These are phyloP conservation scores for Leptogaster cylindrica DNA, from an alignment of 2,888 invertebrate species.

Conservation along the genomic window DNA sequence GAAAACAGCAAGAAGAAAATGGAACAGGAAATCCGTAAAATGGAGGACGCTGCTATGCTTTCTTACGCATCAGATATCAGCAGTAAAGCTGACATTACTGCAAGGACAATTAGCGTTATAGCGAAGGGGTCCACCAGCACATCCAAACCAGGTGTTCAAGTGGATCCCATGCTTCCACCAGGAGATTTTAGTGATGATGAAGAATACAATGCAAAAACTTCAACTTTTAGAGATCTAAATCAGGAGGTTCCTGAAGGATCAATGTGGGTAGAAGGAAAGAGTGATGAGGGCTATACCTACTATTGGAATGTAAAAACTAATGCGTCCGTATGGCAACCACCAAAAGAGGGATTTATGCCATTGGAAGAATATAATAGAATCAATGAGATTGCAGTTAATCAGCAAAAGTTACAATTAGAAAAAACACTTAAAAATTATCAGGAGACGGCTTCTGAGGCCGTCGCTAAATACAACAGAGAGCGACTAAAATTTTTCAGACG, in stretches of 20 bases:
- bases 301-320: slow-evolving; percentile 87
- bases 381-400: slow-evolving; percentile 63
- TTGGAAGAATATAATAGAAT: slow-evolving; percentile 69
- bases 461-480: slow-evolving; percentile 61
- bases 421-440: slow-evolving; percentile 61
- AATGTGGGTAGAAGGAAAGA: slow-evolving; percentile 81
- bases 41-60: slow-evolving; percentile 89
- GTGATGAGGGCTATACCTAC: slow-evolving; percentile 79
- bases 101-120: slow-evolving; percentile 55
- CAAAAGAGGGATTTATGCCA: slow-evolving; percentile 74
- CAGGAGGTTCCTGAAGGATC: slow-evolving; percentile 55
- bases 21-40: slow-evolving; percentile 80
- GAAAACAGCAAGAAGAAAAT: slow-evolving; percentile 79
- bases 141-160: slow-evolving; percentile 51
- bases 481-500: slow-evolving; percentile 55
- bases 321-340: slow-evolving; percentile 79
- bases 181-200: slow-evolving; percentile 57
- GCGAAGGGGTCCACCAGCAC: slow-evolving; percentile 19
- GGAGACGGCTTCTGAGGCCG: slow-evolving; percentile 63
- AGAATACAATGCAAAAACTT: slow-evolving; percentile 50
- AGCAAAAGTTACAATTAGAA: slow-evolving; percentile 63
- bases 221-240: slow-evolving; percentile 54
- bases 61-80: slow-evolving; percentile 85
- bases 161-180: slow-evolving; percentile 59
- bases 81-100: slow-evolving; percentile 57